Conservation (phyloP, 2,797 vertebrate species). For the Acanthiza pusilla region DNA sequence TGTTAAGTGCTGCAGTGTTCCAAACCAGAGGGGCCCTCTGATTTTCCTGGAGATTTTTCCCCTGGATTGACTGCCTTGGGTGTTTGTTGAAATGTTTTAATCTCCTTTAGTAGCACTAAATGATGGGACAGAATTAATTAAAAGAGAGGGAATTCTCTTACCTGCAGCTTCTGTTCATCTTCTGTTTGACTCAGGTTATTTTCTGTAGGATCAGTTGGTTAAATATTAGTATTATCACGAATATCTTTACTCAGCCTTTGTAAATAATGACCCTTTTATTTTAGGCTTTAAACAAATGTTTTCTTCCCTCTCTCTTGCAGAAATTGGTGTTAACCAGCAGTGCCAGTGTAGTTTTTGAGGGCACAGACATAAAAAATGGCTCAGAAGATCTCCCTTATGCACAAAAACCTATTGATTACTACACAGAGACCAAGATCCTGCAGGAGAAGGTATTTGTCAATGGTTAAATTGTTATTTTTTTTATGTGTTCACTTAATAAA, state of each 20-base stretch:
- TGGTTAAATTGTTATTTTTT: not conserved
- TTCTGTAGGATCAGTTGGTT: not conserved
- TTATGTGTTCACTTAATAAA: not conserved
- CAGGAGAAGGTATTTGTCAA: slow-evolving; percentile 85
- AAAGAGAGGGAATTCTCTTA: not conserved
- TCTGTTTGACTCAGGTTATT: not conserved
- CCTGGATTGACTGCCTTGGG: not conserved
- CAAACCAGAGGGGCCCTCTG: not conserved
- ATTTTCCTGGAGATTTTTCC: not conserved
- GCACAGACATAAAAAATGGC: slow-evolving; percentile 89
- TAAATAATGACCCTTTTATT: not conserved
- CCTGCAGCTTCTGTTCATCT: not conserved
- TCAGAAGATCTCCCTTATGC: slow-evolving; percentile 93
- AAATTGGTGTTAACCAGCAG: slow-evolving; percentile 95
- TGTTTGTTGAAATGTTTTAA: not conserved
- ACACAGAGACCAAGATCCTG: slow-evolving; percentile 94
- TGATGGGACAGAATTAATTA: not conserved
- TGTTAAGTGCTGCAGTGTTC: not conserved
- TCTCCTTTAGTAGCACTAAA: not conserved
- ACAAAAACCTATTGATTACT: slow-evolving; percentile 90
- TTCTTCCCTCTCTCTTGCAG: slow-evolving; percentile 62
- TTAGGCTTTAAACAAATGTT: not conserved
- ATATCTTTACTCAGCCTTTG: not conserved
- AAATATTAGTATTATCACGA: not conserved
- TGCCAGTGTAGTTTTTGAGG: slow-evolving; percentile 96